These are phyloP conservation scores for Amphipoea lucens DNA, from an alignment of 2,888 invertebrate species.

Conservation along the genomic window DNA sequence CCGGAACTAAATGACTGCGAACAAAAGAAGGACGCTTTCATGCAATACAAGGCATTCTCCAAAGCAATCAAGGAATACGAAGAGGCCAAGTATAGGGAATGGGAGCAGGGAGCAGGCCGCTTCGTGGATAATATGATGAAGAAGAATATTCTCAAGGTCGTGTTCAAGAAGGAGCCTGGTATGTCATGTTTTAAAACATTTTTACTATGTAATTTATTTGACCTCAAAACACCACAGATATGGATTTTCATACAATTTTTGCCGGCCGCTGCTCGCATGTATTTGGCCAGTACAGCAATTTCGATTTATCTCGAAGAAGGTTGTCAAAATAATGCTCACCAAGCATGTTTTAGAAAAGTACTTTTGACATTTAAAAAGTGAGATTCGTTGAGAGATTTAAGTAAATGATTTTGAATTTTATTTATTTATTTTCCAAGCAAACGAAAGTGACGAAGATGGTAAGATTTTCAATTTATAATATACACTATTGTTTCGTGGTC, in stretches of 20 bases:
- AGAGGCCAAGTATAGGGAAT: conserved; percentile 93
- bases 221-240: too few relatives aligned
- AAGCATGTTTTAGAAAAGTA: too few relatives aligned
- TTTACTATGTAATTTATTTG: too few relatives aligned
- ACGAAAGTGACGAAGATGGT: conserved; percentile 33
- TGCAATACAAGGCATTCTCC: conserved; percentile 94
- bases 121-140: conserved; percentile 93
- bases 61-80: conserved; percentile 94
- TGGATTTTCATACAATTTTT: too few relatives aligned
- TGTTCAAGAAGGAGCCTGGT: conserved; percentile 84
- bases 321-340: too few relatives aligned
- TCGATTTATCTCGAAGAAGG: too few relatives aligned
- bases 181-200: conserved; percentile 8
- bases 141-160: conserved; percentile 92
- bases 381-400: not conserved
- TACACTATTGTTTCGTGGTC: not conserved
- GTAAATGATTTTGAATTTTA: not conserved
- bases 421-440: conserved; percentile 42
- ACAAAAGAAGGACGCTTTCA: conserved; percentile 93
- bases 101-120: conserved; percentile 91
- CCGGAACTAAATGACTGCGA: conserved; percentile 93
- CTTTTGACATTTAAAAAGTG: not conserved
- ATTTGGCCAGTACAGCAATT: too few relatives aligned
- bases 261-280: too few relatives aligned
- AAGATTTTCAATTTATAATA: conserved; percentile 22